Conservation (phyloP, 2,888 invertebrate species). For the Stramonita haemastoma region DNA sequence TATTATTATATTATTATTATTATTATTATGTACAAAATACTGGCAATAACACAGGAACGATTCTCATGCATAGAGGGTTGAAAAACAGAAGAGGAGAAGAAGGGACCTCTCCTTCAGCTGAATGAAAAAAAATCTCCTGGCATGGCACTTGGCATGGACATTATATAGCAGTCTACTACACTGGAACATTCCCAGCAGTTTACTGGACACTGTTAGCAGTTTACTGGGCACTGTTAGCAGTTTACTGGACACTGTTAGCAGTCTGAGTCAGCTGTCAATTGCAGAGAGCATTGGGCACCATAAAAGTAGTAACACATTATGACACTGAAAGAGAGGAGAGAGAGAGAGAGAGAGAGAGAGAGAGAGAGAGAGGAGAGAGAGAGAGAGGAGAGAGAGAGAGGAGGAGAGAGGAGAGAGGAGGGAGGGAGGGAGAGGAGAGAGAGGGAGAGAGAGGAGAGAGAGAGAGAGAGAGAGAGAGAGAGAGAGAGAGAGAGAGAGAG, state of each 20-base stretch:
- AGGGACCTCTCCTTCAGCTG: neutral
- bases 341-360: slow-evolving; percentile 8
- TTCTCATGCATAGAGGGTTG: neutral
- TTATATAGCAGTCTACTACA: too few species aligned
- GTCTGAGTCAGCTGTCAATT: too few species aligned
- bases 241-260: too few species aligned
- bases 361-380: neutral
- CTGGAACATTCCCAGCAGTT: too few species aligned
- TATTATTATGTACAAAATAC: neutral
- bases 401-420: neutral
- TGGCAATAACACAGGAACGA: neutral
- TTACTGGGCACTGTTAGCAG: too few species aligned
- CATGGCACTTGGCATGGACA: neutral
- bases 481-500: neutral
- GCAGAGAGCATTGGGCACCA: too few species aligned
- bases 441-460: neutral
- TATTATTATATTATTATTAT: neutral
- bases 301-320: too few species aligned
- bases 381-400: neutral
- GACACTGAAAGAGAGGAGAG: neutral
- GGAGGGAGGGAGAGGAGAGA: neutral
- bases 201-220: too few species aligned
- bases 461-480: neutral
- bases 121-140: neutral
- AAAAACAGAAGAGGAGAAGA: neutral